These are phyloP conservation scores for Perdita meconis DNA, from an alignment of 2,888 invertebrate species.

Conservation along the genomic window DNA sequence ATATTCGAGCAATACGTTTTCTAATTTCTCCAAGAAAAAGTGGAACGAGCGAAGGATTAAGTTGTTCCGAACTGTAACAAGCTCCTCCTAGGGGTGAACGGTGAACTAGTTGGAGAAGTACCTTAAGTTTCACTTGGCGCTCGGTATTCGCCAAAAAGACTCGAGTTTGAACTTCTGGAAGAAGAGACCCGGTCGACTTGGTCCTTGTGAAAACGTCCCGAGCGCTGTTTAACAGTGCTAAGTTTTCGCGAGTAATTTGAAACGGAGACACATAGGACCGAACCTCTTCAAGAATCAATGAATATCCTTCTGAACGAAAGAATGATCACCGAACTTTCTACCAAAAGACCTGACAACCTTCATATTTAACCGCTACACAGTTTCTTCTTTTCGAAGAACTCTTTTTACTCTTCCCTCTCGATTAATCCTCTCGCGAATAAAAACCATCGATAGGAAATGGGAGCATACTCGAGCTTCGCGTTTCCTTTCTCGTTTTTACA, in stretches of 20 bases:
- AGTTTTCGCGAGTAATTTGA: constrained; percentile 14
- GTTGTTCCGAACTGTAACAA: constrained; percentile 33
- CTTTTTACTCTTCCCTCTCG: too few relatives aligned
- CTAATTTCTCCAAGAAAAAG: constrained; percentile 23
- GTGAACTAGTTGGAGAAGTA: constrained; percentile 13
- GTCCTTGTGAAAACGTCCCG: constrained; percentile 23
- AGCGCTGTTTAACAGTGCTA: background rate
- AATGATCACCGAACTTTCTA: too few relatives aligned
- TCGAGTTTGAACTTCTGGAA: constrained; percentile 20
- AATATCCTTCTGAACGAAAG: too few relatives aligned
- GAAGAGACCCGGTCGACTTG: background rate
- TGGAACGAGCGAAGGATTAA: constrained; percentile 15
- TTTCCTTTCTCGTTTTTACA: constrained; percentile 32
- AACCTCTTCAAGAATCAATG: background rate
- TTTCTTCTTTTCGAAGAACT: too few relatives aligned
- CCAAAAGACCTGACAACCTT: too few relatives aligned
- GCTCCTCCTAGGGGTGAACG: background rate
- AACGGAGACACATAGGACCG: background rate
- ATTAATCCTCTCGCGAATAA: too few relatives aligned
- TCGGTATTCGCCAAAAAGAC: constrained; percentile 24
- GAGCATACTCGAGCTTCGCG: background rate
- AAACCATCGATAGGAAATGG: background rate
- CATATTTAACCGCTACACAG: too few relatives aligned
- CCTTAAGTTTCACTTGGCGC: constrained; percentile 12
- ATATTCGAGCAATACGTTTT: background rate